Percentiles rank a stretch among this genome's conserved stretches.
These are phyloP conservation scores for Phataginus tricuspis DNA, from an alignment of 2,797 vertebrate genomes.

Conservation along the genomic window DNA sequence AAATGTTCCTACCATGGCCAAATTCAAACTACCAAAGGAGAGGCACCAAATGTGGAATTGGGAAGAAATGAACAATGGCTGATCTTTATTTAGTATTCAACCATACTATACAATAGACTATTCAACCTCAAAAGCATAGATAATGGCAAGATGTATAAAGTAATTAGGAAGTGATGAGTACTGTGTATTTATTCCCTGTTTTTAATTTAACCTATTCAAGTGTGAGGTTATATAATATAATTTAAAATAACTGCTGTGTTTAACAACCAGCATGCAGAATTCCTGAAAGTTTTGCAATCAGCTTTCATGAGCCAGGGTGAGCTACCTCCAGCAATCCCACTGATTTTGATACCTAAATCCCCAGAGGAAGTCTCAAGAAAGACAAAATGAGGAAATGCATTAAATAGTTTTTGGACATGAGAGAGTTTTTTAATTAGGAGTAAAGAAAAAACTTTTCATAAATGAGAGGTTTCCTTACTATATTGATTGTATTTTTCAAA, in stretches of 20 bases:
- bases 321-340: background rate
- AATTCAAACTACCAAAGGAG: background rate
- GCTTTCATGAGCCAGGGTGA: background rate
- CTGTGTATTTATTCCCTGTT: background rate
- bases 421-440: background rate
- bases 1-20: background rate
- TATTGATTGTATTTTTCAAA: background rate
- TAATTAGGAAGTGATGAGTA: background rate
- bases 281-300: background rate
- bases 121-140: background rate
- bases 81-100: background rate
- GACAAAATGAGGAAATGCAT: conserved; percentile 19
- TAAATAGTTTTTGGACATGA: background rate
- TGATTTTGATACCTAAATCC: conserved; percentile 15
- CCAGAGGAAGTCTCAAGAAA: conserved; percentile 26
- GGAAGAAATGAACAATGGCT: background rate
- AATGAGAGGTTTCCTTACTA: background rate
- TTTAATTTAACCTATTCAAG: conserved; percentile 28
- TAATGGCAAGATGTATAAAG: conserved; percentile 5
- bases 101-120: background rate
- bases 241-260: conserved; percentile 37
- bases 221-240: conserved; percentile 29
- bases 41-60: background rate
- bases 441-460: background rate
- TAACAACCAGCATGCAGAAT: conserved; percentile 3